A percentile compares a stretch with the other conserved stretches of the same genome.
Conservation (phyloP, 64 coral and sea anemone genomes). For the Dendrophyllia cribrosa region DNA sequence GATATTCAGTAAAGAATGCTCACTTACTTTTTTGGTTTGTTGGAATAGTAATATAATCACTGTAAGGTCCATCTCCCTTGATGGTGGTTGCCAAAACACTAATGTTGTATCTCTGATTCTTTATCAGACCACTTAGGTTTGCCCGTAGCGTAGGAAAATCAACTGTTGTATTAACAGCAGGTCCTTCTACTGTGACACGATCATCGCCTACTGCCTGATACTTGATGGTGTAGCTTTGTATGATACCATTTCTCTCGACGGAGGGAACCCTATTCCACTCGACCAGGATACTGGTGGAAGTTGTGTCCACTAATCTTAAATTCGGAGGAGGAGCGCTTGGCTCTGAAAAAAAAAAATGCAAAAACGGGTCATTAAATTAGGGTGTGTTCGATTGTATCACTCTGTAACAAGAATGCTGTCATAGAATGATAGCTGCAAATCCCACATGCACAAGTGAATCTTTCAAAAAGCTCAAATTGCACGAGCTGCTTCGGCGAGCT, state of each 20-base stretch:
- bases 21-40: constrained; percentile 54
- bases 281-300: constrained; percentile 1
- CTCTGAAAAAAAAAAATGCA: too few relatives aligned
- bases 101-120: constrained; percentile 29
- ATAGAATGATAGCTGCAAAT: too few relatives aligned
- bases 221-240: background rate
- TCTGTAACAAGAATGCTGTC: too few relatives aligned
- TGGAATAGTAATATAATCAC: background rate
- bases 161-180: background rate
- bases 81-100: constrained; percentile 23
- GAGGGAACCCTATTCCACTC: background rate
- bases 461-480: too few relatives aligned
- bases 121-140: background rate
- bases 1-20: too few relatives aligned
- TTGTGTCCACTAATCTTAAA: background rate
- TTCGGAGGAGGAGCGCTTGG: background rate
- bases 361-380: background rate
- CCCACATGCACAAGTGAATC: too few relatives aligned
- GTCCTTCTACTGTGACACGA: background rate
- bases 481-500: too few relatives aligned
- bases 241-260: background rate
- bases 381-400: too few relatives aligned
- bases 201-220: background rate
- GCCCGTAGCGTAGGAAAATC: too few relatives aligned
- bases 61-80: constrained; percentile 14